These are phyloP conservation scores for Pogonocichla stellata DNA, from an alignment of 2,113 vertebrate genomes.

Conservation along the genomic window DNA sequence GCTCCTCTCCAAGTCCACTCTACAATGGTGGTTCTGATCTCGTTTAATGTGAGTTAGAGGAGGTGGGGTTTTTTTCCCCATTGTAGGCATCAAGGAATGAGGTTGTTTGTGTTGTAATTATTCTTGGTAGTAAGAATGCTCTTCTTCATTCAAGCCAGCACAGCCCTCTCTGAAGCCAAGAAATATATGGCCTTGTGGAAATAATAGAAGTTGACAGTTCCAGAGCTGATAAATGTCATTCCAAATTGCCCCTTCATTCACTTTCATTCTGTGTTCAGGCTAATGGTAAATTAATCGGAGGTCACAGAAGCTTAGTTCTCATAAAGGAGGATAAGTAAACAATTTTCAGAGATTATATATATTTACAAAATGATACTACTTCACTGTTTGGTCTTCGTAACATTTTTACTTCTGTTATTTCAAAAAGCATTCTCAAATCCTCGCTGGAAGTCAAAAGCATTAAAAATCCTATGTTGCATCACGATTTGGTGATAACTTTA, in stretches of 20 bases:
- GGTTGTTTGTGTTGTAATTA: neutral
- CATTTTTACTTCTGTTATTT: conserved; percentile 48
- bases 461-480: neutral
- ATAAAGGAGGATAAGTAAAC: conserved; percentile 46
- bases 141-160: conserved; percentile 51
- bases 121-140: conserved; percentile 21
- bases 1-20: neutral
- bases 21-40: neutral
- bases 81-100: neutral
- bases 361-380: conserved; percentile 56
- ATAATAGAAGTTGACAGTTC: conserved; percentile 57
- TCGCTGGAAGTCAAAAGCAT: conserved; percentile 14
- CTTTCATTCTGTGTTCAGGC: conserved; percentile 44
- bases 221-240: conserved; percentile 72
- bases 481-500: neutral
- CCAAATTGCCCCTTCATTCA: conserved; percentile 64
- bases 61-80: neutral
- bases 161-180: conserved; percentile 53
- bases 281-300: conserved; percentile 65
- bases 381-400: conserved; percentile 36
- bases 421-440: conserved; percentile 17
- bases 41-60: fast-evolving
- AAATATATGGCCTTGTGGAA: conserved; percentile 64
- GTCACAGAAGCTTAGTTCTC: conserved; percentile 25
- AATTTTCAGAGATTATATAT: conserved; percentile 47